Evolutionary conservation across 2,888 invertebrate species (phyloP).

Genomic region (Cerastis rubricosa): DNA sequence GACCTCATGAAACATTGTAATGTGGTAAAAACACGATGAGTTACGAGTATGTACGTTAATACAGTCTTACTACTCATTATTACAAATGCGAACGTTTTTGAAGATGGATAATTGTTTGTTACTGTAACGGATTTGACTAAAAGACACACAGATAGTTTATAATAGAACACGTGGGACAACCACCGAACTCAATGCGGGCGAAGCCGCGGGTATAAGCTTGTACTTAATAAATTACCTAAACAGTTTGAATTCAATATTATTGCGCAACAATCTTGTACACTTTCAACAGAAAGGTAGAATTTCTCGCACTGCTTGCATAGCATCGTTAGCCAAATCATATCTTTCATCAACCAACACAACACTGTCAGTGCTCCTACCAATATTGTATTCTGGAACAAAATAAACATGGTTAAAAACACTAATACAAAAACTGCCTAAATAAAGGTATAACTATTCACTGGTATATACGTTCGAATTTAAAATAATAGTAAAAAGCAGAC

Average conservation of each 20-base stretch:
- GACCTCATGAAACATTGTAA: background rate
- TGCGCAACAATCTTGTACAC: conserved; percentile 17
- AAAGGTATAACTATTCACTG: background rate
- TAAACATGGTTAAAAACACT: background rate
- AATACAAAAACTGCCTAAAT: too few species aligned
- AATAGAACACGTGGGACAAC: too few species aligned
- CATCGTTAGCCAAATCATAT: conserved; percentile 16
- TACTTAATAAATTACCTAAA: conserved; percentile 13
- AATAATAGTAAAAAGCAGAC: background rate
- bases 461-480: background rate
- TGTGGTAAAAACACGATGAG: background rate
- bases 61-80: too few species aligned
- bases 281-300: conserved; percentile 22
- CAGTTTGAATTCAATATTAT: conserved; percentile 9
- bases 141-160: too few species aligned
- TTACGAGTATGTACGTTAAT: too few species aligned
- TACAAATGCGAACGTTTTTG: too few species aligned
- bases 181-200: too few species aligned
- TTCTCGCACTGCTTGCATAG: conserved; percentile 31
- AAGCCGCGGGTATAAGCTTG: background rate
- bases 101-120: too few species aligned
- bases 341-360: conserved; percentile 26
- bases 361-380: background rate
- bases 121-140: too few species aligned
- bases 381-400: conserved; percentile 5